A percentile compares a stretch with the other conserved stretches of the same genome.
Conservation (phyloP, 2,797 vertebrate genomes). For the Myripristis jacobus region DNA sequence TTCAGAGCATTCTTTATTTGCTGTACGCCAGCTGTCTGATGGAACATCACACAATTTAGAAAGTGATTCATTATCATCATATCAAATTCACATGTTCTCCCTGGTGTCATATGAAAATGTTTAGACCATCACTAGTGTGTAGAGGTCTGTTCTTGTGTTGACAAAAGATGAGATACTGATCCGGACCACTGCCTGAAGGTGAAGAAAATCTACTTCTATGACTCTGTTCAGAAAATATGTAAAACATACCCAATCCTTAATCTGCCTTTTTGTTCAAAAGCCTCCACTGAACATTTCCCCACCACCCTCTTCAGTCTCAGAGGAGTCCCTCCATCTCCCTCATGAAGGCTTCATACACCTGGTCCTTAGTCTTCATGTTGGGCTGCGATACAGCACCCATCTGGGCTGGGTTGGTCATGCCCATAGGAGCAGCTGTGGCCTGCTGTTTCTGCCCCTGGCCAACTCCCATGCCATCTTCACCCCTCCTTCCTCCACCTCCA, state of each 20-base stretch:
- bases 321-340: constrained; percentile 99
- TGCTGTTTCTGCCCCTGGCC: constrained; percentile 73
- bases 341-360: constrained; percentile 99
- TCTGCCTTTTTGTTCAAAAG: constrained; percentile 13
- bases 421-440: constrained; percentile 78
- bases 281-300: neutral
- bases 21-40: neutral
- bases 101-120: constrained; percentile 27
- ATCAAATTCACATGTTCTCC: constrained; percentile 29
- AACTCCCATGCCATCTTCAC: constrained; percentile 63
- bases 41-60: neutral
- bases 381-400: constrained; percentile 82
- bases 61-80: neutral
- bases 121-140: constrained; percentile 19
- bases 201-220: constrained; percentile 28
- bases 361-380: constrained; percentile 97
- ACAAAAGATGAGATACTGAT: constrained; percentile 23
- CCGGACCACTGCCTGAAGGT: constrained; percentile 17
- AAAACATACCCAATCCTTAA: constrained; percentile 23
- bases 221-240: constrained; percentile 39
- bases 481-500: constrained; percentile 55
- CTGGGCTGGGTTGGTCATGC: constrained; percentile 57
- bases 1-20: constrained; percentile 43
- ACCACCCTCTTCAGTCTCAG: constrained; percentile 61
- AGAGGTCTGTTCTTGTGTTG: neutral